Conservation (phyloP, 1,140 invertebrate genomes). For the Drosophila pallidifrons region DNA sequence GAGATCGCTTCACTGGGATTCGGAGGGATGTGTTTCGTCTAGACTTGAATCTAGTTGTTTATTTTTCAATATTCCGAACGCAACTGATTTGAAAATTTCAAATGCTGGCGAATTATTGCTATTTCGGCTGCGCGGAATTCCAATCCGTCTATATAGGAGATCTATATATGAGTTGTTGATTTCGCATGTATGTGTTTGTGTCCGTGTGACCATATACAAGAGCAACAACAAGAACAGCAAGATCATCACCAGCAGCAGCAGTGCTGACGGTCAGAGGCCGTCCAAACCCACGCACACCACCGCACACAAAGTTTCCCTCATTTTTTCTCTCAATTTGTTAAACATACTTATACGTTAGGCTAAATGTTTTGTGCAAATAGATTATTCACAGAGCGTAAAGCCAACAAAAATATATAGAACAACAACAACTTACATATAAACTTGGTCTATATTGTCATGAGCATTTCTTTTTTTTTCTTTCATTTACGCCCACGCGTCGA, state of each 20-base stretch:
- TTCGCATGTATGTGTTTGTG: constrained; percentile 46
- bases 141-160: constrained; percentile 69
- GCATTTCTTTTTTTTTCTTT: constrained; percentile 30
- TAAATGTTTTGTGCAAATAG: constrained; percentile 76
- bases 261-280: constrained; percentile 79
- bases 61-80: constrained; percentile 85
- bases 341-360: constrained; percentile 45
- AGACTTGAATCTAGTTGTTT: constrained; percentile 76
- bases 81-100: constrained; percentile 84
- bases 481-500: constrained; percentile 67
- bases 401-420: constrained; percentile 30
- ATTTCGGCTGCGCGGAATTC: constrained; percentile 78
- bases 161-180: constrained; percentile 51
- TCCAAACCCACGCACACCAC: constrained; percentile 72
- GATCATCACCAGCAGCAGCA: constrained; percentile 16
- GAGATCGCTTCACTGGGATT: constrained; percentile 79
- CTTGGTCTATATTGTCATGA: constrained; percentile 67
- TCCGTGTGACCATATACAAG: constrained; percentile 52
- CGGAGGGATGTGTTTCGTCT: constrained; percentile 65
- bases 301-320: constrained; percentile 30
- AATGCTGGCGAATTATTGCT: constrained; percentile 84
- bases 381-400: constrained; percentile 69
- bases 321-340: constrained; percentile 36
- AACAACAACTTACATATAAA: constrained; percentile 62
- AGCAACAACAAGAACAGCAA: constrained; percentile 12